These are phyloP conservation scores for Drosophila sproati DNA, from an alignment of 1,140 invertebrate genomes.

Conservation along the genomic window DNA sequence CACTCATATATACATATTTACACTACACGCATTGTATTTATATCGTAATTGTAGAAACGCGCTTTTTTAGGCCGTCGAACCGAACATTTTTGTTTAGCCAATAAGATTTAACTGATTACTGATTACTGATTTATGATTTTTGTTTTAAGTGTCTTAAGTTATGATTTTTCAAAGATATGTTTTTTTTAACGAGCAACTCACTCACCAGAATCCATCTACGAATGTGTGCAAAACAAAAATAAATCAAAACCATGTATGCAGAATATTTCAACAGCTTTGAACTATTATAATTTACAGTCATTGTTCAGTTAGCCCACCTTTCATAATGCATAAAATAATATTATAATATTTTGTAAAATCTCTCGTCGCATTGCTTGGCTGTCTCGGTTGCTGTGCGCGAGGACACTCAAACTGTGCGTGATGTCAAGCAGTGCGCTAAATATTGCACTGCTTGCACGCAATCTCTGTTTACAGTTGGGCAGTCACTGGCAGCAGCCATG, in stretches of 20 bases:
- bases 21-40: slow-evolving; percentile 75
- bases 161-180: slow-evolving; percentile 37
- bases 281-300: slow-evolving; percentile 14
- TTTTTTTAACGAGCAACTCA: slow-evolving; percentile 26
- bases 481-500: slow-evolving; percentile 17
- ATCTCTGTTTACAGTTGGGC: slow-evolving; percentile 12
- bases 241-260: slow-evolving; percentile 31
- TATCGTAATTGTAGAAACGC: slow-evolving; percentile 57
- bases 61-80: slow-evolving; percentile 14
- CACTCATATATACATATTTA: slow-evolving; percentile 40
- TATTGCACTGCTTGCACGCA: slow-evolving; percentile 23
- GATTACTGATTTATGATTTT: slow-evolving; percentile 53
- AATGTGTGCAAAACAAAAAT: slow-evolving; percentile 35
- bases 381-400: slow-evolving; percentile 13
- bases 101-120: slow-evolving; percentile 67
- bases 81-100: slow-evolving; percentile 54
- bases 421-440: slow-evolving; percentile 20
- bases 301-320: slow-evolving; percentile 22
- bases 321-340: background rate
- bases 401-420: slow-evolving; percentile 24
- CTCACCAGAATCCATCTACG: slow-evolving; percentile 20
- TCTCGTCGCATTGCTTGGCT: slow-evolving; percentile 3
- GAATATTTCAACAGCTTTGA: slow-evolving; percentile 22
- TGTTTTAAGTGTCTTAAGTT: slow-evolving; percentile 44
- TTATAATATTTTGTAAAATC: slow-evolving; percentile 7